Evolutionary conservation across 2,797 vertebrate species (phyloP), one percentile per base, ranked within the genome.

Genomic region (Cirrhinus molitorella): DNA sequence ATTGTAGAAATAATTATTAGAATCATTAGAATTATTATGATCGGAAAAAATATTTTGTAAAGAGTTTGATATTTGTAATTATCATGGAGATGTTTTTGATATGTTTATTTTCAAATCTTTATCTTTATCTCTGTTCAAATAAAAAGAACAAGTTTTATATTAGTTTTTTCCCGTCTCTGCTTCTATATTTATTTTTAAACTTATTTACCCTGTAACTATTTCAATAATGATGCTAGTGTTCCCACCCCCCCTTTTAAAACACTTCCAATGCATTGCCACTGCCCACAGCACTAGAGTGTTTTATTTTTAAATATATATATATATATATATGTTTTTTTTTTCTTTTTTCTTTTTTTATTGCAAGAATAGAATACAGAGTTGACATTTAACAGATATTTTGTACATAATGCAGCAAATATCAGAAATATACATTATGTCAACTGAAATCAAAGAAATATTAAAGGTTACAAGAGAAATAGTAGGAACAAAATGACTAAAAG

Each of bases 1-100:
- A 86, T 80, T 85, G 51, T 81, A 71, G 4, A 84, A 81, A 84
- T 79, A 84, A 86, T 79, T 75, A 3, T 71, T 72, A 8, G 4
- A 7, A 34, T 25, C 14, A 61, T 86, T 68, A 16, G 66, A 67
- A 28, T n/a, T 71, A 45, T 16, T 72, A 63, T 45, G 57, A 47
- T 51, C n/a, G 28, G 2, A 59, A 43, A 71, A 12, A 45, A 16
- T 9, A 34, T 45, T 43, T 43, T 80, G 53, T 80, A 81, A 59
- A 81, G 55, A 43, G 16, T 57, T 59, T 63, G 28, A 66, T 4
- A 34, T 31, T n/a, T 81, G 55, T 81, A 73, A 73, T 73, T 37
- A 23, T 71, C 13, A 5, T 68, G 40, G n/a, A 10, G 10, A 73
- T 49, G 9, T 25, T 61, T 47, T 49, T 66, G 0, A 17, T 28